Base-by-base conservation (phyloP, 2,888 invertebrate species). In the Cheilosia scutellata region DNA sequence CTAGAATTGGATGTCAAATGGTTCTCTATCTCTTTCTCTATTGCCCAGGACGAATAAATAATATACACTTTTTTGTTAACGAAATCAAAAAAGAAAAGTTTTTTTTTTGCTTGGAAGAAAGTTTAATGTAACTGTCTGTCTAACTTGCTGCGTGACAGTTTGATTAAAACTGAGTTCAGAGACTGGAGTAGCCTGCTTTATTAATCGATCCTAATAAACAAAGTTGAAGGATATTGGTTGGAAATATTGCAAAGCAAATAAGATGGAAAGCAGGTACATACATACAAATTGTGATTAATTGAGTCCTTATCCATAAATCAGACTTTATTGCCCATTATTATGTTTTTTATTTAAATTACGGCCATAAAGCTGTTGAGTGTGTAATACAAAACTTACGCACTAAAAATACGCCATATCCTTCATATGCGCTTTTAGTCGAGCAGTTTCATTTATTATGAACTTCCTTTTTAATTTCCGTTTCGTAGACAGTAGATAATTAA, bases 131-230 rank as follows among this genome's bases (percentile, higher is more conserved):
- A 53, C 53, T 74, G 78, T 58, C 75, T 70, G 80, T 60, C 47
- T 70, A 16, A 53, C 55, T 75, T 55, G 16, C 57, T 75, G 80
- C 70, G 84, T 84, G 84, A 84, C 84, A 80, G 65, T 84, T 84
- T 80, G 84, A 84, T 80, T 80, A 84, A 80, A 75, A 58, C 62
- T 4, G 5, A 13, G 20, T 65, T 40, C 49, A 7, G 44, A 47
- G 16, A 47, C 2, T 20, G 20, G 20, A 20, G 20, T 20, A 47
- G 16, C 6, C 16, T 44, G 44, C 16, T 20, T 44, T 33, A 62
- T 70, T 70, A 68, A 71, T 75, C 68, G 79, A 70, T 79, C 70
- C 7, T 11, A 40, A 9, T 40, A 40, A 40, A 40, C 11, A 40
- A 11, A 9, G 20, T 44, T 44, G 6, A 44, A 5, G 7, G 47